Conservation (phyloP, 2,888 invertebrate species). For the Apamea epomidion region DNA sequence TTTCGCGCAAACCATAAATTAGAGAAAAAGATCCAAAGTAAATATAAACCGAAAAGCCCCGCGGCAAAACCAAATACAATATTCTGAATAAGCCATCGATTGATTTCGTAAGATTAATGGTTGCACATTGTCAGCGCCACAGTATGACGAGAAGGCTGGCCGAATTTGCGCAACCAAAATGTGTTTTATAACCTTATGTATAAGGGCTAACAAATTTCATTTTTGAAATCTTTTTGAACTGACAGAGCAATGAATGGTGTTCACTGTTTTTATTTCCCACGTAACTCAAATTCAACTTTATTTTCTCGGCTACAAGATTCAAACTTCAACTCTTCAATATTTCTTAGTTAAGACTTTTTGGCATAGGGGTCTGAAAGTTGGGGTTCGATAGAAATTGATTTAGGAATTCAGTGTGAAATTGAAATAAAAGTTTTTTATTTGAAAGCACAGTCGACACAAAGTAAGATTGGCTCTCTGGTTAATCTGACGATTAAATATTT, state of each 20-base stretch:
- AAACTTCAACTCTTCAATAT: constrained; percentile 53
- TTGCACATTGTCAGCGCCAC: constrained; percentile 89
- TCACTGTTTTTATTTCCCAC: constrained; percentile 71
- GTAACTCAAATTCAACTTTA: constrained; percentile 68
- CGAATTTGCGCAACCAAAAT: constrained; percentile 82
- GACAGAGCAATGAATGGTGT: constrained; percentile 82
- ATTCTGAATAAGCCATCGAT: constrained; percentile 91
- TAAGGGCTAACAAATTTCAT: constrained; percentile 82
- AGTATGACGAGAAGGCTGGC: constrained; percentile 82
- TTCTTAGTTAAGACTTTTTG: constrained; percentile 66
- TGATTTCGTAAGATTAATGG: constrained; percentile 91
- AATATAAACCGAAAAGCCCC: constrained; percentile 87
- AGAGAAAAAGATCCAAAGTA: constrained; percentile 89
- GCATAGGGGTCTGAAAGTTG: constrained; percentile 59
- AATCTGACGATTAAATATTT: constrained; percentile 84
- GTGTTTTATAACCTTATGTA: constrained; percentile 77
- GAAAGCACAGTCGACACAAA: constrained; percentile 71
- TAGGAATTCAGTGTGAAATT: constrained; percentile 89
- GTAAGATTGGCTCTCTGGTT: constrained; percentile 76
- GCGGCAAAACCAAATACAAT: constrained; percentile 89
- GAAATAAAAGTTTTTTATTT: constrained; percentile 84
- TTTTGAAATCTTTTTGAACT: constrained; percentile 82
- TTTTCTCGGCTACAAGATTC: constrained; percentile 48
- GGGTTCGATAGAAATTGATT: constrained; percentile 84
- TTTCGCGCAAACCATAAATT: constrained; percentile 84